A percentile compares a stretch with the other conserved stretches of the same genome.
Evolutionary conservation across 2,113 vertebrate species (phyloP).

Genomic region (Bos javanicus): DNA sequence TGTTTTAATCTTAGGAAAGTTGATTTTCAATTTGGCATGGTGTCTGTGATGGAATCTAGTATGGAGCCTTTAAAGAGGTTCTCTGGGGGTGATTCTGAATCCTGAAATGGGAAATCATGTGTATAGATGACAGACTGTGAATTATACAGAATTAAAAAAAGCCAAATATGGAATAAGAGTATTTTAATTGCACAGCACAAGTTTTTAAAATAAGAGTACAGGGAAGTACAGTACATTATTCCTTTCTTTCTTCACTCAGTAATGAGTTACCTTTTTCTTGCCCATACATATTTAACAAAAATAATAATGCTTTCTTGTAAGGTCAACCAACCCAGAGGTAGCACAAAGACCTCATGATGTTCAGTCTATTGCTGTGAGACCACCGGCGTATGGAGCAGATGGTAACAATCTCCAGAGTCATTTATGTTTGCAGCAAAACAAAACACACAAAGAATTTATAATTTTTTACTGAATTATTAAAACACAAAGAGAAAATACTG

Average conservation of each 20-base stretch:
- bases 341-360: background rate
- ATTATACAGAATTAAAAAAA: background rate
- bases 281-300: background rate
- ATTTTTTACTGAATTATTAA: background rate
- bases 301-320: background rate
- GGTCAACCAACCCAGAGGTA: background rate
- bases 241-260: background rate
- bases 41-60: background rate
- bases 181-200: background rate
- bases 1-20: background rate
- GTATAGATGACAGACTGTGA: background rate
- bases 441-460: background rate
- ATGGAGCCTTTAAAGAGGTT: background rate
- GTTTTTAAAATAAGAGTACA: background rate
- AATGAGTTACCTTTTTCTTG: background rate
- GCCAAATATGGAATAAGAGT: background rate
- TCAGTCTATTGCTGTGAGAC: background rate
- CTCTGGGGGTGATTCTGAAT: background rate
- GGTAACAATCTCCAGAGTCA: background rate
- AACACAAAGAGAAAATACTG: background rate
- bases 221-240: background rate
- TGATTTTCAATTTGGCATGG: background rate
- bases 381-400: background rate
- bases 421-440: background rate
- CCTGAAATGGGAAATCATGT: background rate